Conservation (phyloP, 1,140 invertebrate species). For the Glossosoma conforme region DNA sequence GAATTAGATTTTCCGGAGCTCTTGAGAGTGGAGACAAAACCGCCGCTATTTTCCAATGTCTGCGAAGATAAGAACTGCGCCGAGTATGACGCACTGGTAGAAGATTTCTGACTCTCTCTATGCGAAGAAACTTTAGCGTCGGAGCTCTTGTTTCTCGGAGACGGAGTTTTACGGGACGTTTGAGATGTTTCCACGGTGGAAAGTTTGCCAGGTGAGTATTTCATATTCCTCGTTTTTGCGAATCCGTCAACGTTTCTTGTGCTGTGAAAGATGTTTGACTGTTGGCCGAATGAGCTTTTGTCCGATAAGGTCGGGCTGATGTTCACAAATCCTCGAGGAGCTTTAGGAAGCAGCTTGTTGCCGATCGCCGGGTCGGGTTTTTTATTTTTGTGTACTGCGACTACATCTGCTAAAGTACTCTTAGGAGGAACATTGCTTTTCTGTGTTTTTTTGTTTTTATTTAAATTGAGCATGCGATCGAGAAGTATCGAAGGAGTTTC, state of each 20-base stretch:
- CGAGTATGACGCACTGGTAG: background rate
- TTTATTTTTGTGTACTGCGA: no score
- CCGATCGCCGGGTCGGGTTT: no score
- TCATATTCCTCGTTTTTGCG: no score
- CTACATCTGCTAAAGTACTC: no score
- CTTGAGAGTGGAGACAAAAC: constrained; percentile 16
- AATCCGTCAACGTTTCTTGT: constrained; percentile 22
- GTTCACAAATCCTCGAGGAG: background rate
- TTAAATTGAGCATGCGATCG: constrained; percentile 22
- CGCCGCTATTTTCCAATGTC: constrained; percentile 11
- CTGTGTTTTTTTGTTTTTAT: constrained; percentile 16
- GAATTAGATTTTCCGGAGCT: constrained; percentile 21
- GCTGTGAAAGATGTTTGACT: constrained; percentile 26
- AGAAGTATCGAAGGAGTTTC: constrained; percentile 24
- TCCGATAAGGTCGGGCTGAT: constrained; percentile 7
- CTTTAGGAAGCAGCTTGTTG: background rate
- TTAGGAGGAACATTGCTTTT: no score
- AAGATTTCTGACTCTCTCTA: no score
- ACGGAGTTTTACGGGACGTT: no score
- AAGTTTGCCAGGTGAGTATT: no score
- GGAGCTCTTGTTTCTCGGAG: no score
- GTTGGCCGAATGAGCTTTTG: constrained; percentile 14
- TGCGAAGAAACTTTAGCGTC: no score
- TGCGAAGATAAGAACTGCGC: constrained; percentile 1
- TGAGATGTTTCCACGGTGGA: no score